Conservation (phyloP, 2,797 vertebrate species). For the Melanogrammus aeglefinus region DNA sequence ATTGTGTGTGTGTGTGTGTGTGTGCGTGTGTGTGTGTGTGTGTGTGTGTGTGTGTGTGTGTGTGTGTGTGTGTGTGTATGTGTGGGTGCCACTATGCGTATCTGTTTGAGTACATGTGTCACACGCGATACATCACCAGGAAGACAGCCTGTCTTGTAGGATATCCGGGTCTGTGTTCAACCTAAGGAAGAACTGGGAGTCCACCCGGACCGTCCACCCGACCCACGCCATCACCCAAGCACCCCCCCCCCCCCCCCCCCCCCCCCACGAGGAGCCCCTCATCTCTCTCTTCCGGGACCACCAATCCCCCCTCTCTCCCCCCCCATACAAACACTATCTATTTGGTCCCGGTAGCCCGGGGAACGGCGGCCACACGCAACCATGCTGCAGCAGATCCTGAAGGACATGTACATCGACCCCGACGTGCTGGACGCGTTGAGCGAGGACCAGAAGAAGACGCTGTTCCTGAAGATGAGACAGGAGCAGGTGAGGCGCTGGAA, state of each 20-base stretch:
- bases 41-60: conserved; percentile 23
- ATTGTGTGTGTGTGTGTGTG: conserved; percentile 19
- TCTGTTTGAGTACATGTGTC: conserved; percentile 17
- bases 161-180: conserved; percentile 6
- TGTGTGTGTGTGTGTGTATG: conserved; percentile 5
- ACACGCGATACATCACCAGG: conserved; percentile 16
- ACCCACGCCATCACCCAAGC: conserved; percentile 28
- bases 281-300: conserved; percentile 19
- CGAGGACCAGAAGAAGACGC: conserved; percentile 79
- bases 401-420: conserved; percentile 80
- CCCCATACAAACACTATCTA: too few species aligned
- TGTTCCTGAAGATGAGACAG: conserved; percentile 81
- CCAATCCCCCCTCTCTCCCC: not conserved
- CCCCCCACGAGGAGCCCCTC: conserved; percentile 16
- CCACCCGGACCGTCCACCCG: not conserved
- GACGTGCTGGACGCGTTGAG: conserved; percentile 77
- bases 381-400: conserved; percentile 76
- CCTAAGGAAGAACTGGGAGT: conserved; percentile 8
- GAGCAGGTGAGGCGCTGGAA: conserved; percentile 81
- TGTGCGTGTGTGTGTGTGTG: conserved; percentile 31
- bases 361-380: conserved; percentile 14
- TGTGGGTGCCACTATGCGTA: not conserved
- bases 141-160: not conserved
- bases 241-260: conserved; percentile 17
- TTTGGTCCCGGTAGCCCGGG: not conserved